Base-by-base conservation (phyloP, 2,797 vertebrate species). In the Gallirallus australis region DNA sequence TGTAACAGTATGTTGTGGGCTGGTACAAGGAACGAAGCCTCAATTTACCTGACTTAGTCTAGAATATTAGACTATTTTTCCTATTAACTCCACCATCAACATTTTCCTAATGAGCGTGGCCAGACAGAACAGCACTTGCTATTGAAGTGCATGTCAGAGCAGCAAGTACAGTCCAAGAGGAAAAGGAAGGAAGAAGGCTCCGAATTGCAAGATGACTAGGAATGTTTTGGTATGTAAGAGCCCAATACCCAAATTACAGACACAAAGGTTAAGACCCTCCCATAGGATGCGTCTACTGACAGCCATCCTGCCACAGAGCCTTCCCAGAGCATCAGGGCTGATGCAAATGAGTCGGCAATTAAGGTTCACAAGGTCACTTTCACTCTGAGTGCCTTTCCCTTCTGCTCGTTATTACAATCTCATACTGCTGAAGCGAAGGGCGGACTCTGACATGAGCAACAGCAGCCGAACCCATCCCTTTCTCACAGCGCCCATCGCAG, bases 31-130 rank as follows among this genome's bases (percentile, higher is more conserved):
- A 93, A 93, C 2, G 21, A 96, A 80, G 35, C 35, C 61, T 93
- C 78, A 89, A 92, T 66, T 92, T 89, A 89, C 91, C 79, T 60
- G 50, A 85, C 79, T 94, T 85, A 87, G 66, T 65, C 42, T 75
- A 75, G 71, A 92, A 76, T 21, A 84, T 73, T 23, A 75, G 20
- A 77, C 54, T 89, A 86, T 80, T 92, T 73, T 95, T 82, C 30
- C 42, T 68, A 53, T 68, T 82, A 85, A 71, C 18, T 82, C 56
- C 24, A 84, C 27, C 33, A 85, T 57, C 75, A 90, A 77, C 17
- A 21, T 40, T 52, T 90, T 85, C 27, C 53, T 82, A 90, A 85
- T 17, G 33, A 79, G 33, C 3, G 2, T 8, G 7, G n/a, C 57
- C 50, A 87, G 71, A 64, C 45, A 53, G 47, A 77, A 9, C 30